Base-by-base conservation (phyloP, 2,113 vertebrate species). In the Synchiropus splendidus region DNA sequence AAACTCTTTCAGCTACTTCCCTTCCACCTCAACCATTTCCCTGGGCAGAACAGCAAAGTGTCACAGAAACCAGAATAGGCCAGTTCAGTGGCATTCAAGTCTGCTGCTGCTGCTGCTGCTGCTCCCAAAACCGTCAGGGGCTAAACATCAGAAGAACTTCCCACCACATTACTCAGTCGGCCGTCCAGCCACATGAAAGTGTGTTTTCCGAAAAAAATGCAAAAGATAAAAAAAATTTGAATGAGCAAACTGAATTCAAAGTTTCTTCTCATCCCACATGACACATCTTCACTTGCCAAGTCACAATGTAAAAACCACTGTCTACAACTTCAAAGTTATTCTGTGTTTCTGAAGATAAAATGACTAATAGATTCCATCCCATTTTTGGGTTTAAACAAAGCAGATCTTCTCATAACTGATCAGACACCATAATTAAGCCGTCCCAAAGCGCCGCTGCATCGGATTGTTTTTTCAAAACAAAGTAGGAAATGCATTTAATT, bases 11-110 rank as follows among this genome's bases (percentile, higher is more conserved):
- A 18, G 6, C 9, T 8, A 11, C 9, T 18, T 17, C 36, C n/a
- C 30, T 13, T 6, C 18, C 5, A 2, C 42, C 39, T 41, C 36
- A 32, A 30, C 35, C 35, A 36, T 72, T n/a, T n/a, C n/a, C n/a
- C 64, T 65, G 51, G 59, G 48, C 58, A 66, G 65, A 74, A 60
- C 77, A 69, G 45, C 62, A 62, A 50, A 58, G 64, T 43, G 27
- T 27, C 42, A 47, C 36, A 33, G 34, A 54, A 41, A 54, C 54
- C 57, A 45, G 54, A 70, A 70, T 48, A 45, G 61, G 45, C 62
- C 61, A 64, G 69, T 69, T 63, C 51, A 54, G 38, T 58, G 42
- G 59, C 48, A 64, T 52, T 68, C 51, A 51, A 40, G 18, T 44
- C 44, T 51, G 60, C 59, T 70, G 43, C 58, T 31, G 54, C 37